Percentiles rank a stretch among this genome's conserved stretches.
These are phyloP conservation scores for Sanderia malayensis DNA, from an alignment of 30 jellyfish, hydroid and myxozoan genomes.

Conservation along the genomic window DNA sequence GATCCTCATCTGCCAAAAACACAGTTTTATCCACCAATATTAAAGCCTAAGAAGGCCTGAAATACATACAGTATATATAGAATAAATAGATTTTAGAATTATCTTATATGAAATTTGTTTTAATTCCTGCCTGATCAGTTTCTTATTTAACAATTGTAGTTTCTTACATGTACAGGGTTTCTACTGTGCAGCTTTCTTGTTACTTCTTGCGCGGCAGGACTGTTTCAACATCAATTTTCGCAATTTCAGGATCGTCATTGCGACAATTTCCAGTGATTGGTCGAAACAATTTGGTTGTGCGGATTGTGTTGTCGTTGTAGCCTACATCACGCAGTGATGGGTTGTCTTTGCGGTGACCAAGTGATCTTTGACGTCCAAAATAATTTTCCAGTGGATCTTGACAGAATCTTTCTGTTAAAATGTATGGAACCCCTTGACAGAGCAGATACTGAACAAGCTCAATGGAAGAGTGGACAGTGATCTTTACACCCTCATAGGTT, in stretches of 20 bases:
- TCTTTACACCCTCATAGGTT: constrained; percentile 40
- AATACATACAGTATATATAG: background rate
- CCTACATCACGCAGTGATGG: constrained; percentile 66
- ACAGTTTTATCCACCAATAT: background rate
- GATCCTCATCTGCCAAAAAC: background rate
- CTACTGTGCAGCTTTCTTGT: constrained; percentile 17
- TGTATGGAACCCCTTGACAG: constrained; percentile 39
- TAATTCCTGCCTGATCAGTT: constrained; percentile 17
- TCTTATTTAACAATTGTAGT: constrained; percentile 4
- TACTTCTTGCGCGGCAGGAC: constrained; percentile 39
- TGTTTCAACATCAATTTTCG: constrained; percentile 35
- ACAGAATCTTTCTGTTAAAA: constrained; percentile 51
- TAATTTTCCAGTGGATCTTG: constrained; percentile 60
- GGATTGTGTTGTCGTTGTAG: constrained; percentile 50
- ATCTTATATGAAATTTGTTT: background rate
- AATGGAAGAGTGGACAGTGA: constrained; percentile 28
- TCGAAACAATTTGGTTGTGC: constrained; percentile 54
- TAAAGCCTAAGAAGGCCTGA: background rate
- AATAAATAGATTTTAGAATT: background rate
- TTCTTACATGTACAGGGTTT: constrained; percentile 22
- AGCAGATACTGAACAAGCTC: constrained; percentile 44
- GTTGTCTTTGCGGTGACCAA: constrained; percentile 52
- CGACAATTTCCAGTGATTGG: constrained; percentile 59
- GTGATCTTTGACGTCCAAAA: constrained; percentile 43
- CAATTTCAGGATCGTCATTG: constrained; percentile 34